Base-by-base conservation (phyloP, 2,888 invertebrate genomes). In the Habroteleia sp. region DNA sequence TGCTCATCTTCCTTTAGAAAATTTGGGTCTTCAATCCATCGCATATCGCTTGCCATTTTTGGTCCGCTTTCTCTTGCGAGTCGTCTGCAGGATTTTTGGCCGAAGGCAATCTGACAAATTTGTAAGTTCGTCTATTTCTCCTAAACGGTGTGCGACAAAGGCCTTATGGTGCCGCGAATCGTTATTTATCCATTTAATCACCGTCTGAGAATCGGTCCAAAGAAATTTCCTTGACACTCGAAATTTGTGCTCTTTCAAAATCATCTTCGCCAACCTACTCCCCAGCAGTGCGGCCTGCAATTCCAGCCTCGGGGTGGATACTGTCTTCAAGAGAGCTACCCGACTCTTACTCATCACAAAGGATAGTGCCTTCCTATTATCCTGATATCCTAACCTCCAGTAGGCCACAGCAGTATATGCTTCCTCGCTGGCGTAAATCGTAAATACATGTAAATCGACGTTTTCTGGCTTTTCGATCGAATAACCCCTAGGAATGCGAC, bases 161-260 rank as follows among this genome's bases (percentile, higher is more conserved):
- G 16, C 6, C 16, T 13, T 3, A 16, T 37, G 7, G 2, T 14
- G 4, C 11, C 37, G 13, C 3, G 77, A 68, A 7, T 71, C 75
- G n/a, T 56, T 41, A n/a, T 35, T 39, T 6, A 78, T 65, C 79
- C 77, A 77, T 5, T 23, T 7, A n/a, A 79, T 6, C 2, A 78
- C 79, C 1, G 74, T 73, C 3, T 58, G 44, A 7, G 79, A 76
- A n/a, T 78, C 63, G 1, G 66, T 41, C 69, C 68, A 78, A 16
- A 54, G 66, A 2, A 52, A 13, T 10, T 63, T 33, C 1, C 42
- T 8, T 1, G 13, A 7, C 2, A 74, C 16, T 7, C 1, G 23
- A 1, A 76, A 11, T 7, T 73, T 46, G 11, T 62, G 58, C n/a
- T 76, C 72, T 0, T 37, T 3, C 13, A 0, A 10, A 0, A 75